Conservation (phyloP, 2,888 invertebrate genomes). For the Polydrusus tereticollis region DNA sequence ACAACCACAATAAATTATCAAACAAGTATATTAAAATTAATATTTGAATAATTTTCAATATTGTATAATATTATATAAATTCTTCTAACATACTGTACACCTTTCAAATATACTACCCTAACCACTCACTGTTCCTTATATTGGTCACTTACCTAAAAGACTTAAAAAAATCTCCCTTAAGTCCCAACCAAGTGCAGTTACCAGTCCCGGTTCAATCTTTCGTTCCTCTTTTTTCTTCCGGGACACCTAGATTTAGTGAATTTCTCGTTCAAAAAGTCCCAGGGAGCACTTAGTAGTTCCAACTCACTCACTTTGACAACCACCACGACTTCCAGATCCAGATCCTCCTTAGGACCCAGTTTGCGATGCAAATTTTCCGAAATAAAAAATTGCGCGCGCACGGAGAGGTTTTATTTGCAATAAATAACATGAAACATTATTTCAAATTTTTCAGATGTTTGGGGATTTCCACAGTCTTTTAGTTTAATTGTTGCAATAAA, state of each 20-base stretch:
- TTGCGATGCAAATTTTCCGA: conserved; percentile 32
- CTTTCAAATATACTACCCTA: too few relatives aligned
- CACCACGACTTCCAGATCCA: conserved; percentile 39
- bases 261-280: conserved; percentile 39
- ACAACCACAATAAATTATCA: too few relatives aligned
- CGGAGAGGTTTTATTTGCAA: conserved; percentile 2
- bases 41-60: too few relatives aligned
- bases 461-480: too few relatives aligned
- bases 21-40: too few relatives aligned
- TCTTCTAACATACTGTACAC: too few relatives aligned
- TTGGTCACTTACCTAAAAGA: conserved; percentile 20
- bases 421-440: too few relatives aligned
- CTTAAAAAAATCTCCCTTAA: conserved; percentile 13
- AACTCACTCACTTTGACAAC: conserved; percentile 26
- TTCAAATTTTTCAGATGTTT: too few relatives aligned
- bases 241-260: conserved; percentile 38
- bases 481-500: too few relatives aligned
- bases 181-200: background rate
- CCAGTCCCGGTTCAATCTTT: background rate
- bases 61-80: too few relatives aligned
- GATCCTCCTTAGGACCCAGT: conserved; percentile 42
- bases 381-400: conserved; percentile 24
- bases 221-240: conserved; percentile 29
- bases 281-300: conserved; percentile 29
- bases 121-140: too few relatives aligned